These are phyloP conservation scores for Gymnocephalus cernua DNA, from an alignment of 2,113 vertebrate species.

Conservation along the genomic window DNA sequence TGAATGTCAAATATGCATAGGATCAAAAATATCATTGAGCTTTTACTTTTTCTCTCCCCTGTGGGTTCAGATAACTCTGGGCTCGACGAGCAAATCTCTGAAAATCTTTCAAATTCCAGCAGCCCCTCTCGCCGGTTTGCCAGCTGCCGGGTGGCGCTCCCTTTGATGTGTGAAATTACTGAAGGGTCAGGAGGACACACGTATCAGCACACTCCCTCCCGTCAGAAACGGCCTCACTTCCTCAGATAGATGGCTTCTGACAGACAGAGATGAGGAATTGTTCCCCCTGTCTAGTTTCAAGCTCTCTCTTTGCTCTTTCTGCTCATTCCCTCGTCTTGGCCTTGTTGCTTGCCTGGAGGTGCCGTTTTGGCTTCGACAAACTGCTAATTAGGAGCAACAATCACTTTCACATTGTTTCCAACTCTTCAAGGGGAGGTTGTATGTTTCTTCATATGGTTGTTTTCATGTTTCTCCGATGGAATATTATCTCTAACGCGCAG, in stretches of 20 bases:
- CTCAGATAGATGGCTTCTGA: conserved; percentile 74
- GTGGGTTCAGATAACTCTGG: conserved; percentile 79
- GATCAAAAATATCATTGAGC: conserved; percentile 83
- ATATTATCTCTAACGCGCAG: conserved; percentile 40
- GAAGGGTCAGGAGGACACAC: conserved; percentile 68
- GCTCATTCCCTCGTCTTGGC: conserved; percentile 20
- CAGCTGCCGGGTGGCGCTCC: conserved; percentile 67
- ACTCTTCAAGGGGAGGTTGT: conserved; percentile 29
- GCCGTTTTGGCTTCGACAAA: conserved; percentile 57
- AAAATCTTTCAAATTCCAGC: conserved; percentile 78
- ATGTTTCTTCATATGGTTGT: conserved; percentile 11
- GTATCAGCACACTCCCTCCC: conserved; percentile 63
- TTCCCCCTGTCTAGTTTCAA: conserved; percentile 41
- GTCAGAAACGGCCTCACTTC: conserved; percentile 67
- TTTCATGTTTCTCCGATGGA: conserved; percentile 33
- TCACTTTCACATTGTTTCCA: conserved; percentile 42
- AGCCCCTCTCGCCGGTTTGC: conserved; percentile 57
- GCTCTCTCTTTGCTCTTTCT: conserved; percentile 5
- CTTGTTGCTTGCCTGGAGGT: conserved; percentile 49
- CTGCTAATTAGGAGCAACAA: conserved; percentile 71
- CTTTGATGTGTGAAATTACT: conserved; percentile 82
- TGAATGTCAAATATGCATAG: conserved; percentile 84
- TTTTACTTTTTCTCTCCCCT: conserved; percentile 75
- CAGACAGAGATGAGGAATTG: conserved; percentile 76
- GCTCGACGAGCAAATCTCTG: conserved; percentile 79